phyloP scores from a whole-genome alignment of 2,888 invertebrate species.

The Suillia variegata region DNA sequence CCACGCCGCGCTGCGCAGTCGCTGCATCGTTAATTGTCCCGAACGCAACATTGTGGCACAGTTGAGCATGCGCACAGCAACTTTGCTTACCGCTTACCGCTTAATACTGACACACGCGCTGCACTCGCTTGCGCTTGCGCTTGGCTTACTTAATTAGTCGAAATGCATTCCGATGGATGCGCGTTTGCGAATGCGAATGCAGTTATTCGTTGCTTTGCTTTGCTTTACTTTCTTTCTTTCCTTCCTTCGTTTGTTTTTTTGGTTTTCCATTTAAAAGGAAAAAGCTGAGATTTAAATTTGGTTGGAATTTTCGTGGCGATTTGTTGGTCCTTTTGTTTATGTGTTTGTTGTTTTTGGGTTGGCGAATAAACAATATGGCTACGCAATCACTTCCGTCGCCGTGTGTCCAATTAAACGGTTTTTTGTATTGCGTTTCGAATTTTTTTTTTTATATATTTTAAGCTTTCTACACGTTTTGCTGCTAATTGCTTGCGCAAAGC shows the following conservation, averaged over 20 bases:
- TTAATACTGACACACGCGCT: slow-evolving; percentile 18
- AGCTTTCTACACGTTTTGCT: not conserved
- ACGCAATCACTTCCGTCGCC: not conserved
- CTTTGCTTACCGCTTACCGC: not conserved
- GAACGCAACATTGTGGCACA: slow-evolving; percentile 11
- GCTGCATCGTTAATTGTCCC: slow-evolving; percentile 11
- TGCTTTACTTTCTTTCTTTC: too few species aligned
- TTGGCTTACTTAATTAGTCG: slow-evolving; percentile 48
- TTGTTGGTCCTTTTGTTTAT: not conserved
- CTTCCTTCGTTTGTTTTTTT: too few species aligned
- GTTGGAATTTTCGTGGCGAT: not conserved
- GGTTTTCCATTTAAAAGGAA: too few species aligned
- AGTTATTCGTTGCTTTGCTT: not conserved
- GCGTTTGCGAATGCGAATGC: not conserved
- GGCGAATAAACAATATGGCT: not conserved
- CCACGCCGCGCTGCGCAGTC: too few species aligned
- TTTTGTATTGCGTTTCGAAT: not conserved
- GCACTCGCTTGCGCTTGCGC: slow-evolving; percentile 27
- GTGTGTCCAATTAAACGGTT: not conserved
- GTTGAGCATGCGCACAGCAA: slow-evolving; percentile 5
- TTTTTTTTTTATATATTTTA: not conserved
- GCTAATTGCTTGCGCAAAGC: not conserved
- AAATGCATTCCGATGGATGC: slow-evolving; percentile 39
- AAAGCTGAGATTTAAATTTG: not conserved
- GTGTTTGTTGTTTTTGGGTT: not conserved